Percentiles rank a stretch among this genome's conserved stretches.
Conservation (phyloP, 2,888 invertebrate genomes). For the Dryobotodes eremita region DNA sequence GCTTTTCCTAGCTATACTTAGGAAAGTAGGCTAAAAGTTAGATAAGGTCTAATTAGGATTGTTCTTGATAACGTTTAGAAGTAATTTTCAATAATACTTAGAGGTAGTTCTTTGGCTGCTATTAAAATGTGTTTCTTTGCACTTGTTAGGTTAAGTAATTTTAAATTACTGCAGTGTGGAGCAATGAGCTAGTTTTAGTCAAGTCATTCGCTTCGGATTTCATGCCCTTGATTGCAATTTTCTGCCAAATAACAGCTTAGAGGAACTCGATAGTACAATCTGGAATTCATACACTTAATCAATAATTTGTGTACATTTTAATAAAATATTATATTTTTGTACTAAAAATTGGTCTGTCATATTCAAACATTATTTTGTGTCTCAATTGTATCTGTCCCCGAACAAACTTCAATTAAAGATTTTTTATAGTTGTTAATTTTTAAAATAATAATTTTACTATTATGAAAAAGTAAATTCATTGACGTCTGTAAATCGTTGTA, state of each 20-base stretch:
- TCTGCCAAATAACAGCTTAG: constrained; percentile 49
- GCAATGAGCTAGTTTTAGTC: constrained; percentile 51
- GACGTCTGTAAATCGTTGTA: constrained; percentile 65
- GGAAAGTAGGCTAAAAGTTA: constrained; percentile 42
- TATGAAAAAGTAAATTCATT: constrained; percentile 53
- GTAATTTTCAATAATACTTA: constrained; percentile 45
- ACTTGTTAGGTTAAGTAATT: constrained; percentile 57
- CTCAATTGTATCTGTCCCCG: constrained; percentile 64
- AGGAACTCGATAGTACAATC: constrained; percentile 62
- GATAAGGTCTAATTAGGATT: constrained; percentile 47
- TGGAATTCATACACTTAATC: constrained; percentile 56
- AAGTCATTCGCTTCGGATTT: constrained; percentile 71
- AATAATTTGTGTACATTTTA: constrained; percentile 62
- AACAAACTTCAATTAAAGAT: constrained; percentile 34
- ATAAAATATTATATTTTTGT: constrained; percentile 61
- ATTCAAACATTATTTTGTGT: constrained; percentile 39
- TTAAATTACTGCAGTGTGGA: constrained; percentile 49
- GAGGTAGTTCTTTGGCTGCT: constrained; percentile 59
- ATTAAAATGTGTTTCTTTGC: constrained; percentile 55
- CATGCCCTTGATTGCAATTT: constrained; percentile 63
- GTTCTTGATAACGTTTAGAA: constrained; percentile 38
- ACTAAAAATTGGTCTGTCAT: constrained; percentile 47
- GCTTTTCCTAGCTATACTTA: constrained; percentile 55
- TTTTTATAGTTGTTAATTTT: constrained; percentile 51
- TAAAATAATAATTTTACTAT: constrained; percentile 37